Percentiles rank a stretch among this genome's conserved stretches.
Conservation (phyloP, 2,888 invertebrate genomes). For the Crepidodera aurea region DNA sequence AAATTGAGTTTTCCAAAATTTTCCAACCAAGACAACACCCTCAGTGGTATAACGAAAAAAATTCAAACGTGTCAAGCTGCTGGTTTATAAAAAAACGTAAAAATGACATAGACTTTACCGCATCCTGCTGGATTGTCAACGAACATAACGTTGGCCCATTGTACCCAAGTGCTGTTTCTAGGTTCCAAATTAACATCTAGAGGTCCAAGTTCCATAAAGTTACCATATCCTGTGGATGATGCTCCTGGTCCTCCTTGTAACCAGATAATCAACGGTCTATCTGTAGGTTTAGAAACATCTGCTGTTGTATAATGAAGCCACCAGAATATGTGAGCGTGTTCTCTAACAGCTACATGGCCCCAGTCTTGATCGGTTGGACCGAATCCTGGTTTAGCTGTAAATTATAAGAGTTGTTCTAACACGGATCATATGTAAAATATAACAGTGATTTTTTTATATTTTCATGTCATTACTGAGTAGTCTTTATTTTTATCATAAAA, state of each 20-base stretch:
- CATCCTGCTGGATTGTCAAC: constrained; percentile 91
- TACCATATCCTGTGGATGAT: constrained; percentile 70
- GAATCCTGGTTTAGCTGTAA: constrained; percentile 18
- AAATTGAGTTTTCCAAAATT: too few species aligned
- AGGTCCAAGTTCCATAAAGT: constrained; percentile 66
- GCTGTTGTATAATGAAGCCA: constrained; percentile 77
- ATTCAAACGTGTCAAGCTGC: too few species aligned
- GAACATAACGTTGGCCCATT: constrained; percentile 75
- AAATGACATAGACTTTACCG: too few species aligned
- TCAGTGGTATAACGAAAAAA: too few species aligned
- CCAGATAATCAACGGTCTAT: constrained; percentile 82
- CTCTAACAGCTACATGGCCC: constrained; percentile 67
- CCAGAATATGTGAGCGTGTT: constrained; percentile 69
- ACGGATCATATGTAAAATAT: too few species aligned
- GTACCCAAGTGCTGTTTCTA: constrained; percentile 67
- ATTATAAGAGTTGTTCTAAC: too few species aligned
- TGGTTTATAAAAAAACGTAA: too few species aligned
- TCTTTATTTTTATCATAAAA: too few species aligned
- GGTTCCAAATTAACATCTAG: constrained; percentile 55
- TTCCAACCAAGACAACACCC: too few species aligned
- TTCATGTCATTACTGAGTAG: too few species aligned
- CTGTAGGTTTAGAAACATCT: constrained; percentile 66
- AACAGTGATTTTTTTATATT: too few species aligned
- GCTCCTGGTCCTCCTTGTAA: constrained; percentile 74
- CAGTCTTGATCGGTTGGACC: constrained; percentile 62